Base-by-base conservation (phyloP, 2,113 vertebrate genomes). In the Macroglossus sobrinus region DNA sequence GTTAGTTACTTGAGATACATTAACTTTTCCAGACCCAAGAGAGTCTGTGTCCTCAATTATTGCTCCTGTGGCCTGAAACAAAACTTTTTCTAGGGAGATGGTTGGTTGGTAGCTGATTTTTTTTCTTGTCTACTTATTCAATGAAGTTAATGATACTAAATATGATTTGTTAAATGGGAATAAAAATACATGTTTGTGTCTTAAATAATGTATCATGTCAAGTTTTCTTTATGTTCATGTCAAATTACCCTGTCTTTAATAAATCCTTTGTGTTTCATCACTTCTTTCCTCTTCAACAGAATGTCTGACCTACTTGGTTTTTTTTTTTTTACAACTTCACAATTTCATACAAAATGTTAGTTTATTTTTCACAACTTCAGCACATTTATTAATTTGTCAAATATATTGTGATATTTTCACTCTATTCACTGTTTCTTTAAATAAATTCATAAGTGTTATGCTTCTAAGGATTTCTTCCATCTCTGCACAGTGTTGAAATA, bases 331-430 rank as follows among this genome's bases (percentile, higher is more conserved):
- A 90, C 78, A 96, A 59, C 84, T 95, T 89, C 71, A 93, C 13
- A 84, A 74, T 93, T 92, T 95, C 84, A 89, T 43, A 40, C 22
- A 84, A 89, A 97, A 92, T 80, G 21, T 79, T 93, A 59, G 91
- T 92, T 87, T 95, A 64, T 82, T 96, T 94, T 85, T 94, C 80
- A 81, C 75, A 95, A 93, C 84, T 96, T 22, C 50, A 43, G 38
- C 6, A 22, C 84, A 47, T 57, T 96, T 95, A 93, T 90, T 90
- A 76, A 92, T 92, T 96, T 93, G 75, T 72, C 59, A 96, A 59
- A 86, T 91, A 80, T 75, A 86, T 59, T 84, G 63, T 74, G 43
- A 81, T 81, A 28, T 91, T 84, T 71, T 89, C 74, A 76, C 45
- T 95, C 47, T 93, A 10, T 35, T 9, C 5, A 4, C 3, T 53